Conservation (phyloP, 2,113 vertebrate species). For the Crotalus horridus region DNA sequence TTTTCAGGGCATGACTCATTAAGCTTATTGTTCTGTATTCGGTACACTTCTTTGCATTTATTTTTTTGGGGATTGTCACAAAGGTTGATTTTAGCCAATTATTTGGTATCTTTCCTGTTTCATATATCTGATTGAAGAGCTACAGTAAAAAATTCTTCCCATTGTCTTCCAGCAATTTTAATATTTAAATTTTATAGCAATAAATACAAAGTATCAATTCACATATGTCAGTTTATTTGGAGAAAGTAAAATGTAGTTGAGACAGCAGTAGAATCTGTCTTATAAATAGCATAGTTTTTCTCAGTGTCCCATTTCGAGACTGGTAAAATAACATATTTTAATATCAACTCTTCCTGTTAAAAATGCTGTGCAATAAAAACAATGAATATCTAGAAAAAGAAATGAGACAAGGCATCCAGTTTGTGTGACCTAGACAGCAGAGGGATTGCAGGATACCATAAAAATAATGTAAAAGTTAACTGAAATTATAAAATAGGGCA, state of each 20-base stretch:
- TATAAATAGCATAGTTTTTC: slow-evolving; percentile 58
- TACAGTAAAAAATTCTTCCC: too few relatives aligned
- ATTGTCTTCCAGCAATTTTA: too few relatives aligned
- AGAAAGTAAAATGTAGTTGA: slow-evolving; percentile 64
- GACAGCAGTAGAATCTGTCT: slow-evolving; percentile 59
- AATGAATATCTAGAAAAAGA: slow-evolving; percentile 52
- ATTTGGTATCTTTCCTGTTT: too few relatives aligned
- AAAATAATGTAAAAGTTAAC: slow-evolving; percentile 40
- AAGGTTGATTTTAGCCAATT: too few relatives aligned
- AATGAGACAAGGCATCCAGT: slow-evolving; percentile 39
- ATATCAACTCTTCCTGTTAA: slow-evolving; percentile 54
- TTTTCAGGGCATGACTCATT: too few relatives aligned
- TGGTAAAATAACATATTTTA: slow-evolving; percentile 68
- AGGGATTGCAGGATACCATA: neutral
- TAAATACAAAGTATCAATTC: slow-evolving; percentile 80
- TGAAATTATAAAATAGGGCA: slow-evolving; percentile 33
- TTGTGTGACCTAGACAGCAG: slow-evolving; percentile 29
- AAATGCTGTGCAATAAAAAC: slow-evolving; percentile 51
- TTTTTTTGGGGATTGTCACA: too few relatives aligned
- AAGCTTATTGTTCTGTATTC: too few relatives aligned
- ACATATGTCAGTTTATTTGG: slow-evolving; percentile 76
- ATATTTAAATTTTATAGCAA: slow-evolving; percentile 56
- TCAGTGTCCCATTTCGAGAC: slow-evolving; percentile 50
- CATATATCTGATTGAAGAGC: too few relatives aligned
- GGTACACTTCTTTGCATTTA: too few relatives aligned